A percentile compares a stretch with the other conserved stretches of the same genome.
phyloP scores from a whole-genome alignment of 2,113 vertebrate genomes.

The Amblyornis subalaris region DNA sequence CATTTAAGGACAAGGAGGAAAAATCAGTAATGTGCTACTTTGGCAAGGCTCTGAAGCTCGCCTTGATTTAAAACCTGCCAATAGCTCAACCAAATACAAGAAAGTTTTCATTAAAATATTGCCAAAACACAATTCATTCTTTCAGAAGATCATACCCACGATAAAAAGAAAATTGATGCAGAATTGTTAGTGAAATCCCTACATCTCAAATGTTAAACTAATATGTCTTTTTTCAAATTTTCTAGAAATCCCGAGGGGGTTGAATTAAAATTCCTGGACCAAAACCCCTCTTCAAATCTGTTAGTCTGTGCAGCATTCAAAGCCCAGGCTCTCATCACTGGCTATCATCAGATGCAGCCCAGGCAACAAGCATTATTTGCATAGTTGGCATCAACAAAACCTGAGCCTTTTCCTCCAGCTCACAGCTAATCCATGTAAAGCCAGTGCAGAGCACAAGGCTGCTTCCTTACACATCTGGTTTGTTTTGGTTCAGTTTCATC shows the following conservation, averaged over 20 bases:
- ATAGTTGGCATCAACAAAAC: neutral
- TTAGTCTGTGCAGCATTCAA: neutral
- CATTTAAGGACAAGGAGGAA: neutral
- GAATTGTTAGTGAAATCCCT: neutral
- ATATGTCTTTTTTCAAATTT: neutral
- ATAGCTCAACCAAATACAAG: neutral
- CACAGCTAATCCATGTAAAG: neutral
- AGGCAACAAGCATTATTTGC: neutral
- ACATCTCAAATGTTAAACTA: neutral
- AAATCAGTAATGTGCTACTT: neutral
- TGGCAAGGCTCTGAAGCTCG: neutral
- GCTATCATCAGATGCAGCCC: neutral
- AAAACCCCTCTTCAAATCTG: neutral
- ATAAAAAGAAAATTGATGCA: neutral
- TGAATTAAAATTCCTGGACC: conserved; percentile 10
- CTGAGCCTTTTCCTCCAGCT: neutral
- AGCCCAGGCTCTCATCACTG: neutral
- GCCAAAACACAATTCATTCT: neutral
- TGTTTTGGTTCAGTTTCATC: conserved; percentile 19
- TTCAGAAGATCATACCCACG: neutral
- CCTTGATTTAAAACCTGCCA: neutral
- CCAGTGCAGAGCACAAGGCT: neutral
- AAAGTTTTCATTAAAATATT: neutral
- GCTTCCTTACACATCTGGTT: neutral
- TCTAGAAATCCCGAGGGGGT: neutral